Percentiles rank a stretch among this genome's conserved stretches.
phyloP scores from a whole-genome alignment of 2,888 invertebrate genomes.

The Acleris sparsana region DNA sequence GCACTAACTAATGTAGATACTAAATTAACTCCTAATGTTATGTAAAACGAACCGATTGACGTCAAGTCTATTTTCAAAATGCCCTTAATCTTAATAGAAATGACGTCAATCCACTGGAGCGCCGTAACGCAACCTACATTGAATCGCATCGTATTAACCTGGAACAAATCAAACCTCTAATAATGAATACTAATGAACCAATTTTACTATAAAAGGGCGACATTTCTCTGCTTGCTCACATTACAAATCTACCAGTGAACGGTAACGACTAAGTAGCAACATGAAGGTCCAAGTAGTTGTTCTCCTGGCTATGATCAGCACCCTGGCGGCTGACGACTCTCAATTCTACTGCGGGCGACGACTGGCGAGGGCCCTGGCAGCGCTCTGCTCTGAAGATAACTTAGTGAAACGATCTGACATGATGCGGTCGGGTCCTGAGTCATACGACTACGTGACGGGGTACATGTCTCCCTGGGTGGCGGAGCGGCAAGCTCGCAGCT shows the following conservation, averaged over 20 bases:
- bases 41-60: background rate
- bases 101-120: background rate
- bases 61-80: background rate
- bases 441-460: background rate
- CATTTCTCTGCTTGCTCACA: no score
- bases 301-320: background rate
- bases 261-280: background rate
- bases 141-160: background rate
- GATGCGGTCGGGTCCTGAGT: background rate
- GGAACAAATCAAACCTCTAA: background rate
- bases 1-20: no score
- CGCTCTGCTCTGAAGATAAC: constrained; percentile 11
- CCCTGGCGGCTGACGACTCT: constrained; percentile 7
- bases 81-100: background rate
- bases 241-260: no score
- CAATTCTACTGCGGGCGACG: constrained; percentile 20
- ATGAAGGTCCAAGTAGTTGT: constrained; percentile 14
- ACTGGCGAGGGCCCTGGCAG: constrained; percentile 6
- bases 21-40: no score
- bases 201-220: background rate
- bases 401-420: constrained; percentile 1
- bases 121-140: background rate
- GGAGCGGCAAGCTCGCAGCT: background rate
- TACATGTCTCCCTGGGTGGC: constrained; percentile 6
- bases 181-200: background rate